Evolutionary conservation across 2,113 vertebrate genomes (phyloP), one percentile per base, ranked within the genome.

Genomic region (Leiothrix lutea): DNA sequence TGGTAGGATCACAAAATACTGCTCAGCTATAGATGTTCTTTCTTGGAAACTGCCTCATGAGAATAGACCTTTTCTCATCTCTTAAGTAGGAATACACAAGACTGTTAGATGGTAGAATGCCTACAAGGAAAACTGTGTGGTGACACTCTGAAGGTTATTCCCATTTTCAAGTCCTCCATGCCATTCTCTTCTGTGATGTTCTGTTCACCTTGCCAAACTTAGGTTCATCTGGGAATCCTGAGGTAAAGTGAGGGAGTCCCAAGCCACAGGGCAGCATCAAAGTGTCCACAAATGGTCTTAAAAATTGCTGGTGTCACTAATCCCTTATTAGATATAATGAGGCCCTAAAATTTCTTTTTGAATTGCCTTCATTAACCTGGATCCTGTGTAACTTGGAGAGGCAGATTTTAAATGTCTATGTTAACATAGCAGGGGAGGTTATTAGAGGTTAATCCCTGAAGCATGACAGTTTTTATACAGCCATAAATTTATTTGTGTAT

Each of bases 241-340:
- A 84, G 61, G 69, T 92, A 67, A 90, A 91, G 70, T 16, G 44
- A 60, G 80, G 65, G 69, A 95, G 79, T 92, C 82, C 71, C 80
- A 66, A 95, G 51, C 77, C 75, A 70, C 54, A 82, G 75, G 51
- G 42, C 87, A 92, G 95, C 83, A 95, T 95, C 90, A 90, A 91
- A 95, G 82, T 95, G 87, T 96, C 95, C 88, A 93, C 77, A 93
- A 92, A 74, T 42, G 47, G 60, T 74, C 89, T 96, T 92, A 69
- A 96, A 94, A 93, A 95, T 92, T 82, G 51, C 83, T 89, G 78
- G 88, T 96, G 94, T 95, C 94, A 93, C 90, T 97, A 97, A 97
- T 96, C 95, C 94, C 92, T 95, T 96, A 86, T 97, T 97, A 97
- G 95, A 85, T 94, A 86, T 96, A 97, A 97, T 95, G 95, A 96